Base-by-base conservation (phyloP, 2,888 invertebrate species). In the Pyrochroa serraticornis region DNA sequence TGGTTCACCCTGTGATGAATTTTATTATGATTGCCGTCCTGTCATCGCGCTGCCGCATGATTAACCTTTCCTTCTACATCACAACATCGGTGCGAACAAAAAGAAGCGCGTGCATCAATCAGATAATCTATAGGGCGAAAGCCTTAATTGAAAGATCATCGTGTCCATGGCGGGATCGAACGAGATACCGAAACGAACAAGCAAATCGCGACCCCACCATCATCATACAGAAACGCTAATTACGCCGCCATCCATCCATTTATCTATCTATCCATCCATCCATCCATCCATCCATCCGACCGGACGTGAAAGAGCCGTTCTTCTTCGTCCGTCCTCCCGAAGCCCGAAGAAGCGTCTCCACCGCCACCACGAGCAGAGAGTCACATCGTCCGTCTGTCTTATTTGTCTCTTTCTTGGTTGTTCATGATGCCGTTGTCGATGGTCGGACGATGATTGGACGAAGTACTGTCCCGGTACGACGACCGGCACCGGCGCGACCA, bases 401-500 rank as follows among this genome's bases (percentile, higher is more conserved):
- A n/a, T n/a, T n/a, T n/a, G n/a, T n/a, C n/a, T 14, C 38, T 38
- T n/a, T 38, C 2, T 38, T 8, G 14, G 8, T 9, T 1, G 37
- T 6, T 22, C 22, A 5, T 22, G 22, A 22, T 5, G 22, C 5
- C 22, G 22, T 2, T 22, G 22, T 22, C 22, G 22, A 22, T 5
- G 22, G 22, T 22, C n/a, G n/a, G n/a, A n/a, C n/a, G n/a, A n/a
- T 13, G 38, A 35, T 42, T 44, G 37, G 14, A 38, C 22, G 30
- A 36, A 13, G 31, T 31, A 12, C 67, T 54, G 36, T 55, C 35
- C 51, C 58, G 58, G 64, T 65, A 62, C 60, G 66, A 66, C 67
- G 12, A 33, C 7, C 80, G 22, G 22, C 22, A 22, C 78, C 79
- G 75, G 77, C 66, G 78, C 66, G 78, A 81, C 81, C 80, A 82